A percentile compares a stretch with the other conserved stretches of the same genome.
Conservation (phyloP, 2,888 invertebrate genomes). For the Tipula helvola region DNA sequence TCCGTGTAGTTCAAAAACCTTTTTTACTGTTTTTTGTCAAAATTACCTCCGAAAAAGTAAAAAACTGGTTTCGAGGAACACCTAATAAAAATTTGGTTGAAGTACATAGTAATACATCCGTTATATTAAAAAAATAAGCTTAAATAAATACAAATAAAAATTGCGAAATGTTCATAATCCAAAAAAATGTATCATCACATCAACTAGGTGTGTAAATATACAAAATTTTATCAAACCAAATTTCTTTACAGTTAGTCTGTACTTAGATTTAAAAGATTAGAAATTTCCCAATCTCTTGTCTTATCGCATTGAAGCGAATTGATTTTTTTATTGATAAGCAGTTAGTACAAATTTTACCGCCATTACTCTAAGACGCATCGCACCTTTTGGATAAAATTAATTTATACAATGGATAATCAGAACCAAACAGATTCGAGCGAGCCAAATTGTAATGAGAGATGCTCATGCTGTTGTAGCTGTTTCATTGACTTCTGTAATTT, state of each 20-base stretch:
- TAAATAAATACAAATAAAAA: not conserved
- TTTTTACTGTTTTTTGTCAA: too few relatives aligned
- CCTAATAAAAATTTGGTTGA: too few relatives aligned
- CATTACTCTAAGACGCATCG: not conserved
- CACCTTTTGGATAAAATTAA: not conserved
- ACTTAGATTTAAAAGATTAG: not conserved
- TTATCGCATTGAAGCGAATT: not conserved
- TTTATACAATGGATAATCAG: not conserved
- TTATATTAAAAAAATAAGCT: too few relatives aligned
- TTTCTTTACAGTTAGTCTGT: not conserved
- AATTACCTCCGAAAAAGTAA: too few relatives aligned
- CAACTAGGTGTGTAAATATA: not conserved
- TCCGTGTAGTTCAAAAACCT: too few relatives aligned
- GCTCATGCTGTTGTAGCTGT: not conserved
- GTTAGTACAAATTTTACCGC: not conserved
- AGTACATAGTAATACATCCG: too few relatives aligned
- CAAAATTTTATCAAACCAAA: not conserved
- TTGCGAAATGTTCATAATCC: not conserved
- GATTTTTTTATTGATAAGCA: not conserved
- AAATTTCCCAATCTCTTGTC: not conserved
- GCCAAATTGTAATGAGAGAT: not conserved
- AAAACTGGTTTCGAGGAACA: too few relatives aligned
- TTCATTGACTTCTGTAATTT: not conserved
- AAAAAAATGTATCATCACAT: not conserved
- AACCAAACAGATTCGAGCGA: not conserved